These are phyloP conservation scores for Meriones psammophilus DNA, from an alignment of 2,797 vertebrate genomes.

Conservation along the genomic window DNA sequence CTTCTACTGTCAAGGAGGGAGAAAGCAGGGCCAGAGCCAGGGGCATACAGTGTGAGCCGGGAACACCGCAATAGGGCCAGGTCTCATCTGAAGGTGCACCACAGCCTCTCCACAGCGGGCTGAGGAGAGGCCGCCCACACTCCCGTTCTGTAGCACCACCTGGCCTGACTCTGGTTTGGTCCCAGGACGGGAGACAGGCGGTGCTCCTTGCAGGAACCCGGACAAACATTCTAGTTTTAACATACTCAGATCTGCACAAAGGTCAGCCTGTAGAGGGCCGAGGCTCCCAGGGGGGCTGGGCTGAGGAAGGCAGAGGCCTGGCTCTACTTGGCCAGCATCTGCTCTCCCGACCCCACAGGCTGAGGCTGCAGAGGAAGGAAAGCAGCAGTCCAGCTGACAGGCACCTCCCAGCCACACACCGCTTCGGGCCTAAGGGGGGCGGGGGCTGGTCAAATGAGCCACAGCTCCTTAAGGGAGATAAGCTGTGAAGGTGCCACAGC, in stretches of 20 bases:
- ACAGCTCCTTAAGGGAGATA: slow-evolving; percentile 42
- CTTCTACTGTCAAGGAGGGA: slow-evolving; percentile 46
- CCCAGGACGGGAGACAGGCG: background rate
- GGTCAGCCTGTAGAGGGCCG: slow-evolving; percentile 80
- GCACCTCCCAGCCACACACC: background rate
- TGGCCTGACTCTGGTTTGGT: background rate
- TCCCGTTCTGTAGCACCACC: background rate
- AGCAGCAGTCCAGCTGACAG: background rate
- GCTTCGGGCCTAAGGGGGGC: background rate
- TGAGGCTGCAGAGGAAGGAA: background rate
- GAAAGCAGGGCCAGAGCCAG: background rate
- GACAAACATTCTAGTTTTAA: slow-evolving; percentile 63
- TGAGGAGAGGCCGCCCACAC: background rate
- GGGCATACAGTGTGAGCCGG: background rate
- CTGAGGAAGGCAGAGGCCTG: slow-evolving; percentile 57
- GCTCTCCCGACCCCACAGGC: background rate
- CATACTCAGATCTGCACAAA: slow-evolving; percentile 75
- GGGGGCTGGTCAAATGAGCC: slow-evolving; percentile 28
- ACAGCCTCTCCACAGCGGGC: background rate
- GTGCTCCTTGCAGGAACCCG: background rate
- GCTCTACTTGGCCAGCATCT: slow-evolving; percentile 23
- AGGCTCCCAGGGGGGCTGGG: slow-evolving; percentile 69
- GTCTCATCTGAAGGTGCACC: slow-evolving; percentile 6
- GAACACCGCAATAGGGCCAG: background rate
- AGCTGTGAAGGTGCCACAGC: slow-evolving; percentile 11